phyloP scores from a whole-genome alignment of 2,888 invertebrate species.

The Desoria tigrina region DNA sequence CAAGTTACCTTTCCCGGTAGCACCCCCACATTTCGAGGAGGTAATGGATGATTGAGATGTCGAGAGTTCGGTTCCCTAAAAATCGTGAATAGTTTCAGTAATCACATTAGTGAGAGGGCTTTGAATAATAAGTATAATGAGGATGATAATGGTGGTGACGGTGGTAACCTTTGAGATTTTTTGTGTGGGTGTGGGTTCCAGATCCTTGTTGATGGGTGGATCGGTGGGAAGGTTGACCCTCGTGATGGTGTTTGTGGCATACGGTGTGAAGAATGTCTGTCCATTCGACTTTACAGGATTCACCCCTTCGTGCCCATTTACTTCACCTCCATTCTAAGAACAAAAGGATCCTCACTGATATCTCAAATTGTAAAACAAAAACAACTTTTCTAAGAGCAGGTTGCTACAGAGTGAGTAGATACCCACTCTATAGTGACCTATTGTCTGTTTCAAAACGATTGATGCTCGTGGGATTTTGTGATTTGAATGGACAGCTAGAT shows the following conservation, averaged over 20 bases:
- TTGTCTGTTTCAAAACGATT: too few species aligned
- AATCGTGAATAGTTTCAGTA: too few species aligned
- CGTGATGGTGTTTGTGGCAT: conserved; percentile 52
- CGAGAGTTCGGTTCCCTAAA: neutral
- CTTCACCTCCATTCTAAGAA: neutral
- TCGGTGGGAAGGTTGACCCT: neutral
- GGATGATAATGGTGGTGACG: neutral
- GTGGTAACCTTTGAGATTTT: neutral
- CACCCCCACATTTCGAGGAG: neutral
- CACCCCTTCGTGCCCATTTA: neutral
- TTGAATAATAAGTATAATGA: too few species aligned
- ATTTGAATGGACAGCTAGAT: too few species aligned
- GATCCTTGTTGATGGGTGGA: neutral
- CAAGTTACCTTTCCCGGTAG: too few species aligned
- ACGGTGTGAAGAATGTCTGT: conserved; percentile 48
- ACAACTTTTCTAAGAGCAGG: too few species aligned
- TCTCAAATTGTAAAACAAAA: too few species aligned
- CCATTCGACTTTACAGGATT: conserved; percentile 37
- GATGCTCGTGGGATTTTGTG: too few species aligned
- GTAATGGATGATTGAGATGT: conserved; percentile 5
- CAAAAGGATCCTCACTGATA: too few species aligned
- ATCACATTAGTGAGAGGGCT: too few species aligned
- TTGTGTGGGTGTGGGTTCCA: neutral
- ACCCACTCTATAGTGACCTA: too few species aligned
- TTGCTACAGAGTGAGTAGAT: too few species aligned